A percentile compares a stretch with the other conserved stretches of the same genome.
phyloP scores from a whole-genome alignment of 1,140 invertebrate genomes.

The Phymastichus coffea region DNA sequence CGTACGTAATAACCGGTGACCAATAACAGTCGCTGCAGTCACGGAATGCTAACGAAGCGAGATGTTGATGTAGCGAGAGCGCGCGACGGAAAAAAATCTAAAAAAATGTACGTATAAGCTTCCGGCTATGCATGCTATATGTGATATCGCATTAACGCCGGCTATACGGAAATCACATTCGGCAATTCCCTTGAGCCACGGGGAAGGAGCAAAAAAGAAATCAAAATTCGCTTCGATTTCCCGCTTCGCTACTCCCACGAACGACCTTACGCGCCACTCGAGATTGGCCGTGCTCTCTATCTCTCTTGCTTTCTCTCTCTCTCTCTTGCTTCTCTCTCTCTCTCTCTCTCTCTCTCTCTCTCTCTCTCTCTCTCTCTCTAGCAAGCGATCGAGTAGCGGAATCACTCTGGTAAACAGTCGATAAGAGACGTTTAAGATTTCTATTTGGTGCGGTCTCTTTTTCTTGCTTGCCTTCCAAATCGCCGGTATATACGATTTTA shows the following conservation, averaged over 20 bases:
- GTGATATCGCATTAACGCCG: background rate
- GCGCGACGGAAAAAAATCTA: background rate
- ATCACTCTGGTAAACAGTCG: too few relatives aligned
- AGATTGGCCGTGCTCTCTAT: constrained; percentile 3
- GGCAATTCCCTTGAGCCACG: background rate
- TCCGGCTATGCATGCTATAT: background rate
- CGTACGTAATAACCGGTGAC: too few relatives aligned
- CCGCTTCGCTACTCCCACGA: constrained; percentile 10
- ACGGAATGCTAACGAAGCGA: too few relatives aligned
- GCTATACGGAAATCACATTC: constrained; percentile 3
- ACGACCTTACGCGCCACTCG: constrained; percentile 17
- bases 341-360: constrained; percentile 64
- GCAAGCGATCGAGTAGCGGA: too few relatives aligned
- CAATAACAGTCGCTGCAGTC: too few relatives aligned
- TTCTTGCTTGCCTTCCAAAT: too few relatives aligned
- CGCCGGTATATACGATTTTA: too few relatives aligned
- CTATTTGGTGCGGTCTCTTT: too few relatives aligned
- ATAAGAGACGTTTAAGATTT: too few relatives aligned
- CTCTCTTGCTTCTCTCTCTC: background rate
- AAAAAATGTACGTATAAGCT: background rate
- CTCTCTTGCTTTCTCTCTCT: constrained; percentile 20
- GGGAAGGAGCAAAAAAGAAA: background rate
- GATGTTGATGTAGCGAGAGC: too few relatives aligned
- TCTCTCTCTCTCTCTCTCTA: constrained; percentile 77
- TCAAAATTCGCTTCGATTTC: constrained; percentile 12